Evolutionary conservation across 1,140 invertebrate species (phyloP), one percentile per base, ranked within the genome.

Genomic region (Colletes latitarsis): DNA sequence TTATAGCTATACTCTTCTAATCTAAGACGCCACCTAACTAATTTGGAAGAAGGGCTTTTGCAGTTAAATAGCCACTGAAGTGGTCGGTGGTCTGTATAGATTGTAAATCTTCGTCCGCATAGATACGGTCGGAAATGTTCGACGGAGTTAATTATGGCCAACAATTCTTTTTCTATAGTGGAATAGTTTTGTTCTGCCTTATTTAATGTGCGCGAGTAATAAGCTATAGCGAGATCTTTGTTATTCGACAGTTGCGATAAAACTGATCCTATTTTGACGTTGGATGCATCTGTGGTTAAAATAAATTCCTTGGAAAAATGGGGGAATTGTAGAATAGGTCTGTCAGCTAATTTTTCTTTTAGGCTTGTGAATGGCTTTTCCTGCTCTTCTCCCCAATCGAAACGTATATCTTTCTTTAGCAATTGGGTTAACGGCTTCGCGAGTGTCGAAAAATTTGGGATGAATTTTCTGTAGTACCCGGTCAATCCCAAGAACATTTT

Each of bases 181-280:
- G 58, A 39, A 5, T 39, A 62, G 21, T 62, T 62, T 14, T 14
- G 10, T 14, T 62, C 58, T 62, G 58, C 8, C 4, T 30, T 39
- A 39, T 62, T 62, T 62, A 62, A 62, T 12, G 21, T 19, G 5
- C 55, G 55, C 5, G 17, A 58, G 5, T n/a, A 19, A 19, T 58
- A 58, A n/a, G 55, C 55, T 30, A 60, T 60, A 12, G 58, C 9
- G 8, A 58, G 66, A 21, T 86, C 74, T 66, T 87, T 75, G 46
- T 83, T 70, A 80, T 83, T 82, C 21, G 70, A 71, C 10, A 90
- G 0, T 17, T 83, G 55, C 14, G 68, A 53, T 2, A 86, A 79
- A 5, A 60, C 55, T 1, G 6, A n/a, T 58, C 55, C n/a, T 58
- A 60, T 30, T 60, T 6, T 19, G 9, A 60, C 19, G 3, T 60